Evolutionary conservation across 2,888 invertebrate species (phyloP), one percentile per base, ranked within the genome.

Genomic region (Stramonita haemastoma): DNA sequence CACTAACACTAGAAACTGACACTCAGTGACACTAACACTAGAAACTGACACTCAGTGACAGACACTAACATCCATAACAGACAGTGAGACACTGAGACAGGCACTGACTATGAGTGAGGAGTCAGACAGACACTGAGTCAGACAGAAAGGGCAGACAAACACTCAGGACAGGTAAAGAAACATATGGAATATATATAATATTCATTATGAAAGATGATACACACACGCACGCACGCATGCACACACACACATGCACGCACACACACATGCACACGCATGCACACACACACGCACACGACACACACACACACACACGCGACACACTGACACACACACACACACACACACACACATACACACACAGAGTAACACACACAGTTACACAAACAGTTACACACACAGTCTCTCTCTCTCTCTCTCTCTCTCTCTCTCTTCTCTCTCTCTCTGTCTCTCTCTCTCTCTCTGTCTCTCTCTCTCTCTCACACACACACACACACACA

Each of bases 371-470:
- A 36, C 83, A 36, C 83, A 36, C 83, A 15, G 32, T 32, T 34
- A 83, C 83, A 83, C 83, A 83, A 29, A 83, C 83, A 83, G 32
- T 32, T 34, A 83, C 83, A 83, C 83, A 83, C 83, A 83, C 73
- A 73, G 22, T 26, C 73, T 26, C 73, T 26, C 73, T 26, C 73
- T n/a, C 17, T n/a, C 11, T n/a, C 22, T n/a, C 11, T n/a, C 22
- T n/a, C 1, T 5, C 1, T 11, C 17, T n/a, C 17, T 4, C 17
- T 26, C 22, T n/a, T 22, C 73, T n/a, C 1, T 22, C 17, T 1
- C 60, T 73, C 73, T n/a, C 73, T 73, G 22, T n/a, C 73, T 22
- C 73, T n/a, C 73, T 22, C 73, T n/a, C 73, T 22, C 73, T n/a
- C 73, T 73, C 73, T 22, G 11, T 73, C 22, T 73, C 29, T 22